phyloP scores from a whole-genome alignment of 2,797 vertebrate genomes.

The Podargus strigoides region DNA sequence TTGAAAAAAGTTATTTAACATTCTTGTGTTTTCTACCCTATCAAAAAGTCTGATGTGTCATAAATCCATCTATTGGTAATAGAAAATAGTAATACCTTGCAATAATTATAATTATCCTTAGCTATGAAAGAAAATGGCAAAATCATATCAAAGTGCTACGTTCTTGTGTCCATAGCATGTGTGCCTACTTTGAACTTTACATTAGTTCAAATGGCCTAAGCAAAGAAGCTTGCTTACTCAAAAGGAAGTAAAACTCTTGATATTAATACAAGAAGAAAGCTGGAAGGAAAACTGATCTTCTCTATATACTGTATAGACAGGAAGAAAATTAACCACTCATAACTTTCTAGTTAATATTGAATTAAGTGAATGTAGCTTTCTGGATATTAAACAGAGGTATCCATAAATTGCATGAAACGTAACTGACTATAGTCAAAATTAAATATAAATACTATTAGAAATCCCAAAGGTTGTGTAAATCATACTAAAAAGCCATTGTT shows the following conservation, averaged over 20 bases:
- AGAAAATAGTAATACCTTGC: neutral
- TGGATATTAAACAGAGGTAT: neutral
- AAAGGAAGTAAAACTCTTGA: neutral
- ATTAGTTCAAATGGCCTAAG: neutral
- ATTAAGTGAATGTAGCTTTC: neutral
- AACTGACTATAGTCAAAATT: neutral
- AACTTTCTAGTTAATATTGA: neutral
- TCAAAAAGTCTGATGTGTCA: neutral
- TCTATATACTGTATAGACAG: neutral
- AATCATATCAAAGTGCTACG: neutral
- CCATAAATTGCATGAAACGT: neutral
- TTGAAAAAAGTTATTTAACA: neutral
- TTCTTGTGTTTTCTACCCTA: neutral
- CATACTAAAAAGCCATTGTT: neutral
- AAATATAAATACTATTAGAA: neutral
- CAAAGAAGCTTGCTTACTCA: neutral
- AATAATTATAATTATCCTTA: no score
- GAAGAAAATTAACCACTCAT: neutral
- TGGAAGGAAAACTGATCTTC: neutral
- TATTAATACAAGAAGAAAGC: neutral
- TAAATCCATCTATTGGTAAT: neutral
- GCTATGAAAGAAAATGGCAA: neutral
- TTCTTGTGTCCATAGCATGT: neutral
- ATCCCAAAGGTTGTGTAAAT: neutral
- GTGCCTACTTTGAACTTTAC: neutral